phyloP scores from a whole-genome alignment of 1,140 invertebrate species.

The Drosophila albomicans region DNA sequence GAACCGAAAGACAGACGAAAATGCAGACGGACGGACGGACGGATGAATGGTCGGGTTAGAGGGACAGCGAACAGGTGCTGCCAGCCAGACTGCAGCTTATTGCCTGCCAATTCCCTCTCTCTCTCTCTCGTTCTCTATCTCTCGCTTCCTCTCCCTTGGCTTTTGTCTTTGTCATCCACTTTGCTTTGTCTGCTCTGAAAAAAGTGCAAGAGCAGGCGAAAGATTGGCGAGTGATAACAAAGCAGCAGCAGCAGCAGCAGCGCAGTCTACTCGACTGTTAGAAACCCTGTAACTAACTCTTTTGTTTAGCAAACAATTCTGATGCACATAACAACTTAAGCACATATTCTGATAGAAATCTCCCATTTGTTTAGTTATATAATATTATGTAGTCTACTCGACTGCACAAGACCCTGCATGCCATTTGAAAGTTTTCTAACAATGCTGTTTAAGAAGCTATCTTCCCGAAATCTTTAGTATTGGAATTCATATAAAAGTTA shows the following conservation, averaged over 20 bases:
- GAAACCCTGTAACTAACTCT: background rate
- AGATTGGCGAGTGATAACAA: slow-evolving; percentile 58
- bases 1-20: slow-evolving; percentile 3
- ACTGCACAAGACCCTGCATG: too few relatives aligned
- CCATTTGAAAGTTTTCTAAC: too few relatives aligned
- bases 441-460: too few relatives aligned
- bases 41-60: background rate
- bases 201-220: slow-evolving; percentile 36
- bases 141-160: background rate
- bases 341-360: too few relatives aligned
- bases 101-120: background rate
- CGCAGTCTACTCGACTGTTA: background rate
- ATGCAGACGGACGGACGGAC: slow-evolving; percentile 2
- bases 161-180: slow-evolving; percentile 47
- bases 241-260: background rate
- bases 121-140: slow-evolving; percentile 3
- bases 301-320: background rate
- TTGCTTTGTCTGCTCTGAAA: slow-evolving; percentile 30
- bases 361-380: too few relatives aligned
- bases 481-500: too few relatives aligned
- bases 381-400: too few relatives aligned
- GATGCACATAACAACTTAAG: too few relatives aligned
- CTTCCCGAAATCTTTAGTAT: too few relatives aligned
- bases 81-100: slow-evolving; percentile 1
- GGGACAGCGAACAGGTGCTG: slow-evolving; percentile 26